Percentiles rank a stretch among this genome's conserved stretches.
Evolutionary conservation across 2,888 invertebrate genomes (phyloP).

Genomic region (Eulithis prunata): DNA sequence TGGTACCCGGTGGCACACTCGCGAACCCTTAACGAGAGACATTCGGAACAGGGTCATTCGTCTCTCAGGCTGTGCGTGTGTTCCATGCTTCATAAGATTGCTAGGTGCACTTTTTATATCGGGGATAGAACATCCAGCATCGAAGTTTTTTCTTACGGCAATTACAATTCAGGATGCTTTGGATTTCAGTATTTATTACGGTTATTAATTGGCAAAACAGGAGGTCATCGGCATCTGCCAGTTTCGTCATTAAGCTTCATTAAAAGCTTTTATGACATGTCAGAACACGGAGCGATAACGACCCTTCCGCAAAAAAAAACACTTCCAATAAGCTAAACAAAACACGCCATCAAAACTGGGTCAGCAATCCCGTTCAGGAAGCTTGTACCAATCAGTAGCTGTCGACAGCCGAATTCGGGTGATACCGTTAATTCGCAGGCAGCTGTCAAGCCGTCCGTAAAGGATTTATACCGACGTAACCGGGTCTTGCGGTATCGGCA

Average conservation of each 20-base stretch:
- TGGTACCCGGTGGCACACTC: slow-evolving; percentile 27
- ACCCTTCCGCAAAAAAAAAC: slow-evolving; percentile 6
- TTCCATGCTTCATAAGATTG: slow-evolving; percentile 35
- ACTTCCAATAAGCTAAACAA: slow-evolving; percentile 15
- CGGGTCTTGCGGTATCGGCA: slow-evolving; percentile 61
- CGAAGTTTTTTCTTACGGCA: not conserved
- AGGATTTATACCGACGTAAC: slow-evolving; percentile 76
- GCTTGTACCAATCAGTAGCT: slow-evolving; percentile 32
- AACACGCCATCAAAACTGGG: slow-evolving; percentile 11
- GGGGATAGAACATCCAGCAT: not conserved
- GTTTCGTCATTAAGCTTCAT: not conserved
- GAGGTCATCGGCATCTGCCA: not conserved
- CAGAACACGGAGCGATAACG: not conserved
- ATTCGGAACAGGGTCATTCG: slow-evolving; percentile 42
- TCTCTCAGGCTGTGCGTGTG: slow-evolving; percentile 41
- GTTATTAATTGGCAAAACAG: not conserved
- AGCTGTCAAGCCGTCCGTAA: slow-evolving; percentile 47
- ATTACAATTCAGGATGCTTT: not conserved
- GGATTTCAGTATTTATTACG: not conserved
- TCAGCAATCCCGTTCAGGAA: slow-evolving; percentile 30
- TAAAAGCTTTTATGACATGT: not conserved
- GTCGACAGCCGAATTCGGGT: slow-evolving; percentile 66
- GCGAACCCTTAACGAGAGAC: slow-evolving; percentile 47
- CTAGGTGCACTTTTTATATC: not conserved
- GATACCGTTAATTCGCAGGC: slow-evolving; percentile 69